A percentile compares a stretch with the other conserved stretches of the same genome.
phyloP scores from a whole-genome alignment of 2,888 invertebrate species.

The Rhagonycha fulva region DNA sequence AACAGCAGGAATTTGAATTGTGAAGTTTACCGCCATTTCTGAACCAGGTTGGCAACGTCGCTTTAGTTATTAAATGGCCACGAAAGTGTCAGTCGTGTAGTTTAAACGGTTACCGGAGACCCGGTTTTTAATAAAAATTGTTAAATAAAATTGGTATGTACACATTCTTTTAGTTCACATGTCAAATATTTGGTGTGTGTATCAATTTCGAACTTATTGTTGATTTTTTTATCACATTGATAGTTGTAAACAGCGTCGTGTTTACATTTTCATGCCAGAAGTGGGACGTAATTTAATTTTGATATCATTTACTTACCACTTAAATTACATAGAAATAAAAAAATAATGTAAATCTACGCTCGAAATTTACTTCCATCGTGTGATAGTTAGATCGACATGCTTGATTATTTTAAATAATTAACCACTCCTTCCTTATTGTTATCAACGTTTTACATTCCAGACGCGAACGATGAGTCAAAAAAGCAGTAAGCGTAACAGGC shows the following conservation, averaged over 20 bases:
- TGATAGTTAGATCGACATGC: constrained; percentile 26
- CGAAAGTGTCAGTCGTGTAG: not conserved
- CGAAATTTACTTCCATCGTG: constrained; percentile 22
- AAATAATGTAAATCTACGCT: constrained; percentile 2
- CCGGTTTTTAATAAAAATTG: not conserved
- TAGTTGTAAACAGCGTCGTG: not conserved
- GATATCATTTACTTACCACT: not conserved
- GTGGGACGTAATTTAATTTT: not conserved
- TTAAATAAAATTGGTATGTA: not conserved
- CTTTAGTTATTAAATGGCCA: not conserved
- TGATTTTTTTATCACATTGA: not conserved
- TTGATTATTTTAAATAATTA: constrained; percentile 11
- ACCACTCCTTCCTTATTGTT: constrained; percentile 7
- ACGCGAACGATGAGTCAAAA: constrained; percentile 23
- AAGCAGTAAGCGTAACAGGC: constrained; percentile 5
- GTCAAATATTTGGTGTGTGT: not conserved
- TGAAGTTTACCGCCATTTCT: not conserved
- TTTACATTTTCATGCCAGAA: not conserved
- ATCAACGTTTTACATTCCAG: not conserved
- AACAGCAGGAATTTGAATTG: not conserved
- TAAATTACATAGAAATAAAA: not conserved
- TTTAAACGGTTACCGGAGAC: not conserved
- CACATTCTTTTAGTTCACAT: not conserved
- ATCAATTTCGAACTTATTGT: not conserved
- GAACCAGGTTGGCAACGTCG: not conserved